phyloP scores from a whole-genome alignment of 2,113 vertebrate genomes.

The Camelus dromedarius region DNA sequence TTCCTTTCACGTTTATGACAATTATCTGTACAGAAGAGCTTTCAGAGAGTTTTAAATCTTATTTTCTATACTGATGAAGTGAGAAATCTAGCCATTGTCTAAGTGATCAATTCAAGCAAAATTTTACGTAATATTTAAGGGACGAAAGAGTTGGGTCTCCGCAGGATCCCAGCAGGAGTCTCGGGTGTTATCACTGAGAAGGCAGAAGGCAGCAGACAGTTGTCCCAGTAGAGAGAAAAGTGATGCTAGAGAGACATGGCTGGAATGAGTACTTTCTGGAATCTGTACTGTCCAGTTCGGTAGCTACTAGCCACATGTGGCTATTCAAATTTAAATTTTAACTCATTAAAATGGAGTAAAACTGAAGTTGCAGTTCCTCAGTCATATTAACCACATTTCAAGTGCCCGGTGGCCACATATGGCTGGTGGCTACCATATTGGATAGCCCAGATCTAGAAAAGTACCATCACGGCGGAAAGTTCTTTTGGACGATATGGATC shows the following conservation, averaged over 20 bases:
- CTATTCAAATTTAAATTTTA: constrained; percentile 46
- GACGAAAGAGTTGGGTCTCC: neutral
- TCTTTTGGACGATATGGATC: neutral
- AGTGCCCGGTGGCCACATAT: neutral
- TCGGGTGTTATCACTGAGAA: neutral
- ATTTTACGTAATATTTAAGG: constrained; percentile 38
- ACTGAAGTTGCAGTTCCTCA: neutral
- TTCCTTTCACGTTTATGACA: neutral
- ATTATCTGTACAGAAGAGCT: neutral
- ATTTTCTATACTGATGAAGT: neutral
- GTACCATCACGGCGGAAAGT: neutral
- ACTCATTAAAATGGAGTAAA: neutral
- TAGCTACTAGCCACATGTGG: neutral
- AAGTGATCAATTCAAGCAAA: constrained; percentile 8
- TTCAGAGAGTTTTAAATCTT: neutral
- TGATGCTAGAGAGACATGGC: neutral
- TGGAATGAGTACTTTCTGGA: neutral
- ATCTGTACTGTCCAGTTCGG: neutral
- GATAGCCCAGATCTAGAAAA: neutral
- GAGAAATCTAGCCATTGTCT: constrained; percentile 17
- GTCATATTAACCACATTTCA: neutral
- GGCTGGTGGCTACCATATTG: neutral
- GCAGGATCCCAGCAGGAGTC: neutral
- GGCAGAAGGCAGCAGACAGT: neutral
- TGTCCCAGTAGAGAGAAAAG: neutral